Percentiles rank a stretch among this genome's conserved stretches.
These are phyloP conservation scores for Chelonus insularis DNA, from an alignment of 1,140 invertebrate species.

Conservation along the genomic window DNA sequence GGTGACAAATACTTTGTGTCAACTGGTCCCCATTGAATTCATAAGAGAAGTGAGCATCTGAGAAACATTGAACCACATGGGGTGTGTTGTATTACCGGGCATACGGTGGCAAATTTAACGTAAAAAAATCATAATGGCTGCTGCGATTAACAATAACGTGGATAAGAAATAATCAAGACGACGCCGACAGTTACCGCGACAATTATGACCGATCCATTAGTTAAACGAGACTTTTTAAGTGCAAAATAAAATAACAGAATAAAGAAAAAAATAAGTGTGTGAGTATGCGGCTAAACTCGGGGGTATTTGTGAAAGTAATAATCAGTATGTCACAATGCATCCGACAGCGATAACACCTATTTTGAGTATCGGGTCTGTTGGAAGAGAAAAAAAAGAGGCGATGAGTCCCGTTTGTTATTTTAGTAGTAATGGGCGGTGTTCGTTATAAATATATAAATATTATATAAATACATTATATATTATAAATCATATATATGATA, in stretches of 20 bases:
- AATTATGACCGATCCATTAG: slow-evolving; percentile 14
- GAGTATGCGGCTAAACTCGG: slow-evolving; percentile 14
- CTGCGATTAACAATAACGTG: slow-evolving; percentile 8
- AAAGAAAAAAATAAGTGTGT: slow-evolving; percentile 16
- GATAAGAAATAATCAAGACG: slow-evolving; percentile 12
- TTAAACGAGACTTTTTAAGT: slow-evolving; percentile 13
- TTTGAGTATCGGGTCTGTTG: slow-evolving; percentile 47
- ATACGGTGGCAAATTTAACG: neutral
- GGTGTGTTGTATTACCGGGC: neutral
- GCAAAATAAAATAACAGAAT: neutral
- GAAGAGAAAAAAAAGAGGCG: slow-evolving; percentile 27
- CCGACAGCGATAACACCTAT: slow-evolving; percentile 55
- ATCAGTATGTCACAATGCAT: slow-evolving; percentile 44
- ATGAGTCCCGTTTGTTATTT: slow-evolving; percentile 58
- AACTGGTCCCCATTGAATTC: slow-evolving; percentile 28
- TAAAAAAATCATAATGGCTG: slow-evolving; percentile 1
- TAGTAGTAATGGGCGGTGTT: slow-evolving; percentile 59
- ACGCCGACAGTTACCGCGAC: slow-evolving; percentile 21
- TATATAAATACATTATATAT: slow-evolving; percentile 49
- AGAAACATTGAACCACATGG: slow-evolving; percentile 12
- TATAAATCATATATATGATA: slow-evolving; percentile 52
- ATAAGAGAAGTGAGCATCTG: slow-evolving; percentile 19
- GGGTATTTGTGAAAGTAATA: slow-evolving; percentile 9
- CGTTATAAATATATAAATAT: slow-evolving; percentile 60
- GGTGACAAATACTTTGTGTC: slow-evolving; percentile 24